Percentiles rank a stretch among this genome's conserved stretches.
phyloP scores from a whole-genome alignment of 2,797 vertebrate genomes.

The Amazona ochrocephala region DNA sequence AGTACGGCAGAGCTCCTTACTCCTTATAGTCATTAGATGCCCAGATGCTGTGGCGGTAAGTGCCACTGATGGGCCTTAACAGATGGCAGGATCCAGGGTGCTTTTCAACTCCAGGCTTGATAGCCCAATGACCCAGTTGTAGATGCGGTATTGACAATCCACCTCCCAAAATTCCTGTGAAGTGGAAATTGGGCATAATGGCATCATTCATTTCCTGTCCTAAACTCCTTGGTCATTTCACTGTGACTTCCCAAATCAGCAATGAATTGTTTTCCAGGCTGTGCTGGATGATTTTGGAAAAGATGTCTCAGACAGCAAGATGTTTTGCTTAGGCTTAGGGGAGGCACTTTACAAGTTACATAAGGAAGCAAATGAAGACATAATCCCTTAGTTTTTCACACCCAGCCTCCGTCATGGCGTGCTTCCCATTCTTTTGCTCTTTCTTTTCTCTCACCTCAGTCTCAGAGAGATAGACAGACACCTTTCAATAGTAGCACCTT shows the following conservation, averaged over 20 bases:
- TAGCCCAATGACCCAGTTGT: not conserved
- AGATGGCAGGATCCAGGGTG: not conserved
- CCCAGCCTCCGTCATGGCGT: constrained; percentile 65
- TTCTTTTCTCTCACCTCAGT: constrained; percentile 76
- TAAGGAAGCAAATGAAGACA: not conserved
- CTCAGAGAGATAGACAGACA: not conserved
- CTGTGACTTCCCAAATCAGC: not conserved
- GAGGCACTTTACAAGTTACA: not conserved
- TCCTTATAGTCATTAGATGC: not conserved
- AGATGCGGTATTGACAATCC: not conserved
- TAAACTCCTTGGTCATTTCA: not conserved
- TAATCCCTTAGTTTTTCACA: constrained; percentile 60
- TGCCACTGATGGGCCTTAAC: not conserved
- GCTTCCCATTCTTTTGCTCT: constrained; percentile 77
- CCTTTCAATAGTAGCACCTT: not conserved
- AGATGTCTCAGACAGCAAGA: not conserved
- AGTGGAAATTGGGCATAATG: not conserved
- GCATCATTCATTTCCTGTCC: not conserved
- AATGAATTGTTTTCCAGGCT: not conserved
- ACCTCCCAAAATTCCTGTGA: not conserved
- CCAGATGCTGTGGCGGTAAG: not conserved
- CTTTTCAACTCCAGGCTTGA: not conserved
- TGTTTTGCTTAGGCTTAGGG: not conserved
- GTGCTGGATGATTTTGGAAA: not conserved
- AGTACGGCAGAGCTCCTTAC: not conserved